These are phyloP conservation scores for Myripristis murdjan DNA, from an alignment of 2,797 vertebrate genomes.

Conservation along the genomic window DNA sequence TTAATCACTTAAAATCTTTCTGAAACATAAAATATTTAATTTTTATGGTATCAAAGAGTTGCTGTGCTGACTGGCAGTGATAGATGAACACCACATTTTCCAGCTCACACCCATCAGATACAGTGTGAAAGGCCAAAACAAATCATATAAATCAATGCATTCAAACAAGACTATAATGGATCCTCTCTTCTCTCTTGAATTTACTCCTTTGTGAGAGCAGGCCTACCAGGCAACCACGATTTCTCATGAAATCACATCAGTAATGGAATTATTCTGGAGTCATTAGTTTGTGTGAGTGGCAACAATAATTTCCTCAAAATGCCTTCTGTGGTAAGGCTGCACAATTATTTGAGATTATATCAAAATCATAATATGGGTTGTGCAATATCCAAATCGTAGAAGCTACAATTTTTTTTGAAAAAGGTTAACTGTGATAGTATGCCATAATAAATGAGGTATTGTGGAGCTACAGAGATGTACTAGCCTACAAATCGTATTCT, in stretches of 20 bases:
- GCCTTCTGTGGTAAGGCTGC: too few species aligned
- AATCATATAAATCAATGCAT: constrained; percentile 29
- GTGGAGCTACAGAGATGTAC: too few species aligned
- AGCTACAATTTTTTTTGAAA: too few species aligned
- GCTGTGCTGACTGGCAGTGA: too few species aligned
- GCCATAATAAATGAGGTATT: too few species aligned
- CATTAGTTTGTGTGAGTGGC: constrained; percentile 9
- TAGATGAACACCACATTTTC: neutral
- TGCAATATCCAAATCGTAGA: too few species aligned
- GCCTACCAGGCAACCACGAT: constrained; percentile 14
- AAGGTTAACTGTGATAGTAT: too few species aligned
- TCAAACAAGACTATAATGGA: constrained; percentile 28
- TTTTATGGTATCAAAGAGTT: too few species aligned
- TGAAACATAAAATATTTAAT: neutral
- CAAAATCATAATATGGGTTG: too few species aligned
- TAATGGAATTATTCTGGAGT: constrained; percentile 15
- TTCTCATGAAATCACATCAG: constrained; percentile 27
- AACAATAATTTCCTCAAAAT: neutral
- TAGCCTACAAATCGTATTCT: too few species aligned
- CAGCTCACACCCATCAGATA: neutral
- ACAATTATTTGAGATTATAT: too few species aligned
- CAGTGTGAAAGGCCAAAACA: neutral
- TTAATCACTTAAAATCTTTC: neutral
- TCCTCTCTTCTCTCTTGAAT: constrained; percentile 6
- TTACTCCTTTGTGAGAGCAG: constrained; percentile 8